Evolutionary conservation across 1,140 invertebrate genomes (phyloP).

Genomic region (Apis laboriosa): DNA sequence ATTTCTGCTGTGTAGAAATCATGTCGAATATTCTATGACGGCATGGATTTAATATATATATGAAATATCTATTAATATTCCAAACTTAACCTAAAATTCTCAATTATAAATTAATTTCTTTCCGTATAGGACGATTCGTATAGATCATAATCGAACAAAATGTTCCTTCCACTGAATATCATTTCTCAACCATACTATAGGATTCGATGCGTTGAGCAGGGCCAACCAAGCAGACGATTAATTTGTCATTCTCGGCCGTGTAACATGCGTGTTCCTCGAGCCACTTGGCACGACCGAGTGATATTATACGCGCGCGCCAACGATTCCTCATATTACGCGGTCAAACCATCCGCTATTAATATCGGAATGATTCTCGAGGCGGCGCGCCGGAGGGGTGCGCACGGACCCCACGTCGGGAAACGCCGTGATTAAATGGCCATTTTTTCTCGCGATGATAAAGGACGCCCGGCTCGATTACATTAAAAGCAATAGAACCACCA

Average conservation of each 20-base stretch:
- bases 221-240: conserved; percentile 41
- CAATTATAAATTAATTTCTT: no score
- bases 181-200: neutral
- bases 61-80: no score
- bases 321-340: conserved; percentile 59
- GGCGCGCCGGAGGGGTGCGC: conserved; percentile 38
- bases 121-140: no score
- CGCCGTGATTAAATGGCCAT: conserved; percentile 58
- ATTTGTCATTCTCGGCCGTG: conserved; percentile 48
- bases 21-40: no score
- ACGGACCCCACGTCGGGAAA: conserved; percentile 56
- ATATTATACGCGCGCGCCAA: conserved; percentile 57
- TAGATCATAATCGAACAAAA: no score
- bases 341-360: conserved; percentile 58
- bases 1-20: neutral
- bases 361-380: conserved; percentile 37
- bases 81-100: no score
- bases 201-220: neutral
- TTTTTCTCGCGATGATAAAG: conserved; percentile 58
- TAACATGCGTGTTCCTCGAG: conserved; percentile 47
- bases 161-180: neutral
- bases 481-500: conserved; percentile 45
- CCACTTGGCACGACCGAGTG: conserved; percentile 41
- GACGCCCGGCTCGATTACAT: conserved; percentile 49
- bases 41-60: no score